These are phyloP conservation scores for Mixornis gularis DNA, from an alignment of 2,113 vertebrate genomes.

Conservation along the genomic window DNA sequence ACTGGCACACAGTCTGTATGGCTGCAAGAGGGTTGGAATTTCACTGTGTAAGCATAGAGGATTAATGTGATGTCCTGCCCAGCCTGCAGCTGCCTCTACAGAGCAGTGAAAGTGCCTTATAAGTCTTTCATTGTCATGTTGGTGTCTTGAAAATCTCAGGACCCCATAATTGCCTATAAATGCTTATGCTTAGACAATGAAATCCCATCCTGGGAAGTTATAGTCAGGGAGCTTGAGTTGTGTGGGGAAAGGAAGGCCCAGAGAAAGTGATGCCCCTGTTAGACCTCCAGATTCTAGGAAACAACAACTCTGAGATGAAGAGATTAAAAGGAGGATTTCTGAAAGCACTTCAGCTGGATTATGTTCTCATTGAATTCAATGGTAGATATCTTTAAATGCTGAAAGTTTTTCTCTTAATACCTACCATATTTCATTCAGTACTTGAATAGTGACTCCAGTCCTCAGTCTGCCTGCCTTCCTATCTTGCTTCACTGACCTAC, in stretches of 20 bases:
- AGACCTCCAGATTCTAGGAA: not conserved
- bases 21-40: not conserved
- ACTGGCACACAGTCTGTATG: not conserved
- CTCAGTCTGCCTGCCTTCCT: not conserved
- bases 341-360: not conserved
- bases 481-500: not conserved
- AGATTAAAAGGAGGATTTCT: not conserved
- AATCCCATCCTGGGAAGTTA: not conserved
- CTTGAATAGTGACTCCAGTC: not conserved
- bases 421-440: not conserved
- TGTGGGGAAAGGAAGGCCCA: not conserved
- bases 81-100: not conserved
- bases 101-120: not conserved
- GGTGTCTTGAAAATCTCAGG: not conserved
- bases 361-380: not conserved
- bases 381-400: not conserved
- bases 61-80: not conserved
- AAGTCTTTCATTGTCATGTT: not conserved
- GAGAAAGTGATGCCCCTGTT: not conserved
- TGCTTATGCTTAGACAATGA: not conserved
- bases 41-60: rapidly evolving
- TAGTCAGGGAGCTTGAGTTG: not conserved
- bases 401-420: not conserved
- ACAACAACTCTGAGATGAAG: not conserved
- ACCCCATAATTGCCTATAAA: not conserved